Evolutionary conservation across 2,797 vertebrate genomes (phyloP).

Genomic region (Acrocephalus scirpaceus): DNA sequence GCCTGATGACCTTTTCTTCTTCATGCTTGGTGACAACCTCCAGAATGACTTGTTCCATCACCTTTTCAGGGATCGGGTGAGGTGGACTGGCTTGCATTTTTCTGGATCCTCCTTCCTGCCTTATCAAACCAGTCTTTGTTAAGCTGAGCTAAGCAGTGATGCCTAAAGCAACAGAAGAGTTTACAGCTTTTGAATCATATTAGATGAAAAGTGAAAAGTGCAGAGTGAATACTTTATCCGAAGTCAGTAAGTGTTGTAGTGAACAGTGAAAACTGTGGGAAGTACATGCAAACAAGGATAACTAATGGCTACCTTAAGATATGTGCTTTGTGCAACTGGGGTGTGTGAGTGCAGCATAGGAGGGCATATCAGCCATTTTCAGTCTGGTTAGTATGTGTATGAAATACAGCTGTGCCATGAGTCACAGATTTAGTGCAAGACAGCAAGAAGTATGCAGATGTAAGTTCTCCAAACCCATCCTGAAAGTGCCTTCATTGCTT

Average conservation of each 20-base stretch:
- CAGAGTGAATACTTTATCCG: background rate
- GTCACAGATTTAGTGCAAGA: background rate
- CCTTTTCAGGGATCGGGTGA: background rate
- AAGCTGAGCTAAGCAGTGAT: background rate
- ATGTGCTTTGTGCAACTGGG: background rate
- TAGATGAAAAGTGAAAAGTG: background rate
- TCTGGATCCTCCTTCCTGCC: background rate
- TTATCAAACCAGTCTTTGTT: background rate
- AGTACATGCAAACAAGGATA: background rate
- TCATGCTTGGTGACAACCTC: background rate
- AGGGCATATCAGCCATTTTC: background rate
- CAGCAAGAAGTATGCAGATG: background rate
- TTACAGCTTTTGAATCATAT: background rate
- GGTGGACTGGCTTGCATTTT: background rate
- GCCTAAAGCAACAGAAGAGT: background rate
- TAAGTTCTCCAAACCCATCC: background rate
- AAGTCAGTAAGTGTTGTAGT: background rate
- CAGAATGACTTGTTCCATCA: background rate
- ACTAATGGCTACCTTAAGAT: background rate
- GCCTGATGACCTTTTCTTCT: background rate
- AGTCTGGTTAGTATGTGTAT: fast-evolving
- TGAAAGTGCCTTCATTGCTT: background rate
- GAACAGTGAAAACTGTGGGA: background rate
- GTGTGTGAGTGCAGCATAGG: background rate
- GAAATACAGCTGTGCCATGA: background rate